Evolutionary conservation across 2,113 vertebrate genomes (phyloP), one percentile per base, ranked within the genome.

Genomic region (Tor tambroides): DNA sequence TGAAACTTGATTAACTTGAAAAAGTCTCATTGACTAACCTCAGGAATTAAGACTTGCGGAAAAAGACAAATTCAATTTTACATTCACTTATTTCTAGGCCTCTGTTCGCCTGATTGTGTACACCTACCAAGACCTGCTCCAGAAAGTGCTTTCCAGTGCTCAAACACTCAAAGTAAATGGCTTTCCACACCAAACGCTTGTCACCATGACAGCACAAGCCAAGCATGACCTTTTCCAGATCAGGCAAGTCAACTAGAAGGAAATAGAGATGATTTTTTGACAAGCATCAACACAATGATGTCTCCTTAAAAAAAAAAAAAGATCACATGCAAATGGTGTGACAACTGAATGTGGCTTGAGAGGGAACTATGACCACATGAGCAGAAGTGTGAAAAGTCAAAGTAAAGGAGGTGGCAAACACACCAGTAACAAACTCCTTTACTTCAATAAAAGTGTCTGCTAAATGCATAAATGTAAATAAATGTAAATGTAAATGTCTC

Each of bases 91-190:
- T n/a, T 2, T 14, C 2, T 49, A 38, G 8, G 28, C 49, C 19
- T 14, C 9, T 69, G 49, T 72, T 23, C 14, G 54, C 41, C 10
- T 43, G 41, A 43, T 10, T 43, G 41, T 11, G 41, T 43, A 11
- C 15, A 79, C 94, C 63, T 94, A 99, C 98, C 95, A 99, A 90
- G 87, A 98, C 95, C 91, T 98, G 97, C 89, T 99, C 98, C 4
- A 99, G 95, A 91, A 98, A 99, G 93, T 99, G 98, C 87, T 97
- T 99, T 88, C 91, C 96, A 89, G 94, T 97, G 89, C 92, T 97
- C 88, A 97, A 94, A 92, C 96, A 98, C 93, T 98, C 98, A 90
- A 99, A 98, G 89, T 96, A 99, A 72, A 94, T 93, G 82, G 91
- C 92, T 93, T 97, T 98, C 98, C 98, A 99, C 38, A 94, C 92